Conservation (phyloP, 2,797 vertebrate species). For the Melopsittacus undulatus region DNA sequence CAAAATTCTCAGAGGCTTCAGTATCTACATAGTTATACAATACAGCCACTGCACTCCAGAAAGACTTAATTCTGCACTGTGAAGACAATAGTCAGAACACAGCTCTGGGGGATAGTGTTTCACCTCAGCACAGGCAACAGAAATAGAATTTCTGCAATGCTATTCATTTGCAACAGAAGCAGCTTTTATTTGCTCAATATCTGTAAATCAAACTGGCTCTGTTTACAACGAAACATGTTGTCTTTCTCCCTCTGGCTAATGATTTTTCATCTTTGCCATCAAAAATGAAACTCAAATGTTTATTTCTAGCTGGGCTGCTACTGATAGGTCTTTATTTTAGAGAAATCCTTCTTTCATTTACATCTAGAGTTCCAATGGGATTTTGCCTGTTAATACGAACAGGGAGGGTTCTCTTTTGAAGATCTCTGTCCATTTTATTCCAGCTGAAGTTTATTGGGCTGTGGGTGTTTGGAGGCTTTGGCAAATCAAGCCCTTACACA, state of each 20-base stretch:
- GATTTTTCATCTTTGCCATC: not conserved
- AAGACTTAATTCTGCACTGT: not conserved
- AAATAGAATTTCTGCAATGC: not conserved
- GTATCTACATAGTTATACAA: not conserved
- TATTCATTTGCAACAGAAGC: not conserved
- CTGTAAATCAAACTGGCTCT: not conserved
- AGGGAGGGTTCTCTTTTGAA: not conserved
- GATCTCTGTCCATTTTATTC: not conserved
- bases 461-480: not conserved
- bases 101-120: not conserved
- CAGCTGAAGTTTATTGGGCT: not conserved
- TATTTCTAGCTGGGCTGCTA: not conserved
- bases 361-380: not conserved
- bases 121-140: not conserved
- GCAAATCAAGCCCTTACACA: slow-evolving; percentile 10
- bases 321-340: not conserved
- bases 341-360: not conserved
- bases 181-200: slow-evolving; percentile 10
- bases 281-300: slow-evolving; percentile 7
- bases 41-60: not conserved
- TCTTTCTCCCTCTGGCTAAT: not conserved
- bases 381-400: not conserved
- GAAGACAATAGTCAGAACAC: not conserved
- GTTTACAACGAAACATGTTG: not conserved
- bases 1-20: not conserved